These are phyloP conservation scores for Cabera pusaria DNA, from an alignment of 2,888 invertebrate genomes.

Conservation along the genomic window DNA sequence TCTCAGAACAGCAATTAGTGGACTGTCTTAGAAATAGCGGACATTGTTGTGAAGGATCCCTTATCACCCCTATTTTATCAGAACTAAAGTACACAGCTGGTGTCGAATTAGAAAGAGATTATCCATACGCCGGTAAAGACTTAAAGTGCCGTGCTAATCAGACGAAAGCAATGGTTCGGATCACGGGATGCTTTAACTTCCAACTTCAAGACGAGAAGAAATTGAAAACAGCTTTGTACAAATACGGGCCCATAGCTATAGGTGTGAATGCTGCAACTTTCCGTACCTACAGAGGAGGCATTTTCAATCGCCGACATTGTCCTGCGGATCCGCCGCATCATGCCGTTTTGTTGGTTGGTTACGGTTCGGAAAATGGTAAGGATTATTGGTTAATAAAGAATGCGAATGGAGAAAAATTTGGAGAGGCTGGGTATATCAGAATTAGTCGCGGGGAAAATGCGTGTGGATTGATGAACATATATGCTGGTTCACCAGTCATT, in stretches of 20 bases:
- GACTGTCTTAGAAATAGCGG: background rate
- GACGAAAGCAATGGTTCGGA: background rate
- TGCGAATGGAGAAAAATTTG: background rate
- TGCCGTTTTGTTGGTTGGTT: slow-evolving; percentile 1
- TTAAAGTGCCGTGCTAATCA: background rate
- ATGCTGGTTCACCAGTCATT: too few relatives aligned
- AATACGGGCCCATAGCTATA: slow-evolving; percentile 6
- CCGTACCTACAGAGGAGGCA: background rate
- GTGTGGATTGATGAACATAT: background rate
- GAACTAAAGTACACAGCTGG: background rate
- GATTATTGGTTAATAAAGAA: slow-evolving; percentile 12
- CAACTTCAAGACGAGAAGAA: slow-evolving; percentile 1
- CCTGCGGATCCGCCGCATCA: background rate
- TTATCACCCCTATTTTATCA: background rate
- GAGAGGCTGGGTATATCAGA: slow-evolving; percentile 4
- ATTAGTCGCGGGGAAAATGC: background rate
- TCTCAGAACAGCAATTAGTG: slow-evolving; percentile 4
- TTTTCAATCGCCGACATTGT: background rate
- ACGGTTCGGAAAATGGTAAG: background rate
- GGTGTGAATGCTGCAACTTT: background rate
- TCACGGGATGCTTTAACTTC: slow-evolving; percentile 4
- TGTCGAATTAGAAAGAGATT: background rate
- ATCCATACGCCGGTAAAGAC: background rate
- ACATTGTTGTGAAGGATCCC: background rate
- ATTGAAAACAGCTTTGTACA: slow-evolving; percentile 4